These are phyloP conservation scores for Tretioscincus oriximinensis DNA, from an alignment of 2,113 vertebrate genomes.

Conservation along the genomic window DNA sequence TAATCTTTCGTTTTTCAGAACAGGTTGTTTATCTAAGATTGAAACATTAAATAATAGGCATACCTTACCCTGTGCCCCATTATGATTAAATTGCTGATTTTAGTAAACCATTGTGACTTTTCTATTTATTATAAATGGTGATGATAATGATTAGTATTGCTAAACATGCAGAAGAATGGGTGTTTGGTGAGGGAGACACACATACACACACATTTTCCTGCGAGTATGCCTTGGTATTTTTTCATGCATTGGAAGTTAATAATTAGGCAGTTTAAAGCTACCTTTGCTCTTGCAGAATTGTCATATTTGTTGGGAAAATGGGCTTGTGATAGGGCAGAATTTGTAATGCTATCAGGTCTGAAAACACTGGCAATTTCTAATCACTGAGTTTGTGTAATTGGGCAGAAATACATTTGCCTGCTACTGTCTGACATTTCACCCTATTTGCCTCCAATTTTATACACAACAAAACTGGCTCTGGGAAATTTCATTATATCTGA, in stretches of 20 bases:
- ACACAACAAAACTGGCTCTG: conserved; percentile 6
- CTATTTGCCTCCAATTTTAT: background rate
- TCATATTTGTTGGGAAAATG: background rate
- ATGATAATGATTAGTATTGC: conserved; percentile 29
- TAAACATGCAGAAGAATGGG: conserved; percentile 25
- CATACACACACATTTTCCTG: conserved; percentile 3
- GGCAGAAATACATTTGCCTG: background rate
- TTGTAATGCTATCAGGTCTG: background rate
- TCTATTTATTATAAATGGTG: conserved; percentile 42
- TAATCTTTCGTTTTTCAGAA: conserved; percentile 60
- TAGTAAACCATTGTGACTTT: conserved; percentile 56
- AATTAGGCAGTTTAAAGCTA: conserved; percentile 8
- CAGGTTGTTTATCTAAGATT: conserved; percentile 58
- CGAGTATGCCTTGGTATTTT: background rate
- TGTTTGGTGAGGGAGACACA: background rate
- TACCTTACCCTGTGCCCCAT: conserved; percentile 62
- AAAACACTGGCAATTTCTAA: background rate
- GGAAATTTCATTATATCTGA: conserved; percentile 14
- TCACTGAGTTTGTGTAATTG: background rate
- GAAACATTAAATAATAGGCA: conserved; percentile 63
- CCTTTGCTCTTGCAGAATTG: background rate
- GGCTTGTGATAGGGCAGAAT: no score
- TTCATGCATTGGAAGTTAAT: background rate
- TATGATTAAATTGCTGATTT: conserved; percentile 65
- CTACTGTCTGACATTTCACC: background rate